Evolutionary conservation across 2,113 vertebrate species (phyloP), one percentile per base, ranked within the genome.

Genomic region (Aplodontia rufa): DNA sequence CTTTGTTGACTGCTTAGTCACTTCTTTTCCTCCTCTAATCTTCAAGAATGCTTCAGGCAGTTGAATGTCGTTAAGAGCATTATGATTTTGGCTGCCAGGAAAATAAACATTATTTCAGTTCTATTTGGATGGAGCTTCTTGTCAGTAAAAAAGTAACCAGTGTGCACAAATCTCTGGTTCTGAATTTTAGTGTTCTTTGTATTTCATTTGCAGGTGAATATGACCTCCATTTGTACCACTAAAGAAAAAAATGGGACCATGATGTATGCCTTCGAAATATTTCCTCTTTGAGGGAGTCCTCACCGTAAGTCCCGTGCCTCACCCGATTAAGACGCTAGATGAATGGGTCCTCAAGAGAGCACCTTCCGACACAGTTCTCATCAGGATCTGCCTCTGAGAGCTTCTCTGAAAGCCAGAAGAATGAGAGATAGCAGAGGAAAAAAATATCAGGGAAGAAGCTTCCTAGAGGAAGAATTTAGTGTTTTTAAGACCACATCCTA

Each of bases 231-330:
- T 60, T 16, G 3, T 45, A 79, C 66, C 12, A 58, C 76, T 72
- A 74, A 82, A 91, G 10, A 69, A 95, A 69, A 74, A 58, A 92
- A 14, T 0, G 0, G 5, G 28, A 83, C 30, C 6, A 69, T 91
- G 58, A 91, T 79, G 88, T 83, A 78, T 92, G 85, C 53, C 37
- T 76, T 19, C 58, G 82, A 79, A 87, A 16, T 16, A 8, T 80
- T 95, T 96, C 86, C 47, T 81, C 51, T 96, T 78, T 76, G 30
- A 92, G 66, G 14, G 17, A 84, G 28, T 32, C 42, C 24, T 93
- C 45, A 17, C 28, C 22, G 45, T 80, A 68, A 96, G 55, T 75
- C 90, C 64, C 5, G 8, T 66, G 68, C 58, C 64, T 75, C 55
- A 3, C 30, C 13, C 69, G 11, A 40, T 82, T 55, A 45, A 66